Conservation (phyloP, 2,113 vertebrate species). For the Salvelinus sp. region DNA sequence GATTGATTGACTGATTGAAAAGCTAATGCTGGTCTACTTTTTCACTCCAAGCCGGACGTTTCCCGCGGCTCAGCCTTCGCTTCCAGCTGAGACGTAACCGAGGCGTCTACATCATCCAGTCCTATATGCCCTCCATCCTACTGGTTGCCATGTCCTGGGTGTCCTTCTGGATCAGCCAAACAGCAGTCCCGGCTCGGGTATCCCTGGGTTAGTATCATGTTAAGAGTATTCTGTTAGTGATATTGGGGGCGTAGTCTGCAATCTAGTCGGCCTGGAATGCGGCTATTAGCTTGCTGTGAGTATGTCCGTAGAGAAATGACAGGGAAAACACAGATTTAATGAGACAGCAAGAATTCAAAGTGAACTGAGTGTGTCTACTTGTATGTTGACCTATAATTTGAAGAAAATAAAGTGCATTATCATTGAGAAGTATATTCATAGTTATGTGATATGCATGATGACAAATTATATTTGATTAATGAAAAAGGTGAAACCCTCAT, state of each 20-base stretch:
- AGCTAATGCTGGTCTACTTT: neutral
- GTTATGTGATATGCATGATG: neutral
- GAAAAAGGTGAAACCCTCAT: no score
- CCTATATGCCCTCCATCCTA: conserved; percentile 93
- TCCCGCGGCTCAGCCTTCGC: conserved; percentile 91
- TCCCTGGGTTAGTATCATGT: conserved; percentile 79
- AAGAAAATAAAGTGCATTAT: neutral
- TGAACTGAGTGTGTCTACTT: neutral
- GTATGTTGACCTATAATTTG: neutral
- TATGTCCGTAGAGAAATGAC: no score
- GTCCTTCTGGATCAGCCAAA: conserved; percentile 98
- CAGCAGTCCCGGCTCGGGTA: conserved; percentile 93
- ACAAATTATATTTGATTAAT: neutral
- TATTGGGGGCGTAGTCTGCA: no score
- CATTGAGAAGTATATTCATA: neutral
- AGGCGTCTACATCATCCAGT: conserved; percentile 97
- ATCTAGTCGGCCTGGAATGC: no score
- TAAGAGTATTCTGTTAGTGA: neutral
- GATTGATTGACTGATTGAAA: no score
- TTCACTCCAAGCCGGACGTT: conserved; percentile 82
- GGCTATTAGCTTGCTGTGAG: no score
- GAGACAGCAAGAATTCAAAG: neutral
- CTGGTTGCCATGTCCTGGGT: conserved; percentile 99
- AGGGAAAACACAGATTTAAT: no score
- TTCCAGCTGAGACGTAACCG: conserved; percentile 89